These are phyloP conservation scores for Odocoileus hemionus DNA, from an alignment of 2,113 vertebrate genomes.

Conservation along the genomic window DNA sequence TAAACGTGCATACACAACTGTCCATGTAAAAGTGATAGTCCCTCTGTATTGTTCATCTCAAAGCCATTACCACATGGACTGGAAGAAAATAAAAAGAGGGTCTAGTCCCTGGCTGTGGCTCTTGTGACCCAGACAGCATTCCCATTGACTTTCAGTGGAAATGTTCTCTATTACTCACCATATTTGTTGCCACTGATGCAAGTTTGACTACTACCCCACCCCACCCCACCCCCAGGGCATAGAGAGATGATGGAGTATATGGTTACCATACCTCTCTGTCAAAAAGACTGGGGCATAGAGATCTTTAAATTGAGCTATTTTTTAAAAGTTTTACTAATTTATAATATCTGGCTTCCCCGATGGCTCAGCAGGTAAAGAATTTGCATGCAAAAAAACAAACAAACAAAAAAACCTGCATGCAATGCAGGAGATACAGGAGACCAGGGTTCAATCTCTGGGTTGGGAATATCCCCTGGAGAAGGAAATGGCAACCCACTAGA, in stretches of 20 bases:
- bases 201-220: not conserved
- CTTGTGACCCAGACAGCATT: not conserved
- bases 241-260: not conserved
- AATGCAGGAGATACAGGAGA: not conserved
- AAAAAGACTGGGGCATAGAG: not conserved
- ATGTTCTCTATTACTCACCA: not conserved
- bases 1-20: not conserved
- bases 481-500: not conserved
- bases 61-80: not conserved
- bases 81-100: not conserved
- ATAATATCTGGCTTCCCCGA: not conserved
- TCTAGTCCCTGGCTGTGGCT: not conserved
- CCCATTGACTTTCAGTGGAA: not conserved
- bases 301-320: not conserved
- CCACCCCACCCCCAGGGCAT: fast-evolving
- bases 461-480: not conserved
- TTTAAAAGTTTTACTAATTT: not conserved
- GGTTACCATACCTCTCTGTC: not conserved
- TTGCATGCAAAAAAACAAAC: not conserved
- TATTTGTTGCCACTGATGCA: not conserved
- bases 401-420: not conserved
- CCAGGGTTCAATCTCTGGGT: not conserved
- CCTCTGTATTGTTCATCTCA: not conserved
- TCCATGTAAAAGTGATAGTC: not conserved
- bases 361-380: not conserved